Conservation (phyloP, 2,888 invertebrate genomes). For the Gandaritis pyraliata region DNA sequence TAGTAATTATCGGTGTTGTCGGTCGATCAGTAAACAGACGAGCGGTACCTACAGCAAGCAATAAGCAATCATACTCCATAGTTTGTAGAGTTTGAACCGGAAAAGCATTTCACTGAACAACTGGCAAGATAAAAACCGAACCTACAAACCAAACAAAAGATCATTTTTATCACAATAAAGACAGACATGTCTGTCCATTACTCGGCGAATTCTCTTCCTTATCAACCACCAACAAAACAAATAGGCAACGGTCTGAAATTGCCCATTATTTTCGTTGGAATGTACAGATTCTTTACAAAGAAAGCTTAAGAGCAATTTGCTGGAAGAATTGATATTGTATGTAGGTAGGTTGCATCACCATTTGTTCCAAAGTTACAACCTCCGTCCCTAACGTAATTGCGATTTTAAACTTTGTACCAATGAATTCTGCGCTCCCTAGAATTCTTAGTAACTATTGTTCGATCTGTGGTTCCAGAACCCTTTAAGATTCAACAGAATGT, state of each 20-base stretch:
- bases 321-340: slow-evolving; percentile 21
- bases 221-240: slow-evolving; percentile 17
- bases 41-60: slow-evolving; percentile 13
- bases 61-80: slow-evolving; percentile 20
- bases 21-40: slow-evolving; percentile 31
- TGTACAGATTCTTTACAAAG: slow-evolving; percentile 6
- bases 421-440: slow-evolving; percentile 24
- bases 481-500: slow-evolving; percentile 29
- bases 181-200: slow-evolving; percentile 17
- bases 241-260: background rate
- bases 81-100: slow-evolving; percentile 17
- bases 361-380: slow-evolving; percentile 31
- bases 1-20: slow-evolving; percentile 35
- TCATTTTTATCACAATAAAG: slow-evolving; percentile 21
- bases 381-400: slow-evolving; percentile 29
- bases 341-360: slow-evolving; percentile 29
- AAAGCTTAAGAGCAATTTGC: slow-evolving; percentile 18
- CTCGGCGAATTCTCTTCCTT: slow-evolving; percentile 10
- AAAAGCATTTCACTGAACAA: slow-evolving; percentile 14
- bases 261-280: background rate
- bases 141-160: slow-evolving; percentile 14
- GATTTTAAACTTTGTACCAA: slow-evolving; percentile 30
- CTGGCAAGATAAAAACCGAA: slow-evolving; percentile 16
- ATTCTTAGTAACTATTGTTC: slow-evolving; percentile 16
- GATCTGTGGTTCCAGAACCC: slow-evolving; percentile 21